Conservation (phyloP, 2,888 invertebrate species). For the Herminia tarsipennalis region DNA sequence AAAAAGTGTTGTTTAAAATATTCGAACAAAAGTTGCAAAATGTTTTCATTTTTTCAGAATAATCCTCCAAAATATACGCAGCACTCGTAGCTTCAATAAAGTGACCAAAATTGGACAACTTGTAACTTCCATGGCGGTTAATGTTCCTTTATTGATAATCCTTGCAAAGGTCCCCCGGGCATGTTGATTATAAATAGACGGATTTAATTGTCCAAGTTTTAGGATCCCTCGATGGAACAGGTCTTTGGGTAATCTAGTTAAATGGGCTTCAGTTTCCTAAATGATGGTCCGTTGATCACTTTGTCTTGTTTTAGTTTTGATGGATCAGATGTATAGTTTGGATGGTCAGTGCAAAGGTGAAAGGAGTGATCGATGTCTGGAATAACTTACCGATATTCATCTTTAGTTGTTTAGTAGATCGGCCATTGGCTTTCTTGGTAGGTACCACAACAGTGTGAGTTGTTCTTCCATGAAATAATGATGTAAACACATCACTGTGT, state of each 20-base stretch:
- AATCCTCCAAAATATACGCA: conserved; percentile 29
- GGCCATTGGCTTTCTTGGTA: too few relatives aligned
- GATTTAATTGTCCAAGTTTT: conserved; percentile 49
- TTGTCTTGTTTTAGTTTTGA: conserved; percentile 15
- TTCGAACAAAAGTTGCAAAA: background rate
- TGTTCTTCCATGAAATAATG: too few relatives aligned
- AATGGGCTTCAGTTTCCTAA: conserved; percentile 32
- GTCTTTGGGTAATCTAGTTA: conserved; percentile 41
- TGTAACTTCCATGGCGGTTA: conserved; percentile 40
- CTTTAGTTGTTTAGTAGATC: too few relatives aligned
- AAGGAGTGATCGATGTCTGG: too few relatives aligned
- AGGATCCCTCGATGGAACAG: conserved; percentile 27
- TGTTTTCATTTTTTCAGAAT: conserved; percentile 27
- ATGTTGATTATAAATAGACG: conserved; percentile 46
- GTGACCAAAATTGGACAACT: conserved; percentile 48
- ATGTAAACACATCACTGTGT: too few relatives aligned
- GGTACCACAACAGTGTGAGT: too few relatives aligned
- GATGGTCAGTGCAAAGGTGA: background rate
- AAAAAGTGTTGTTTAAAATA: too few relatives aligned
- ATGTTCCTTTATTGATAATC: conserved; percentile 50
- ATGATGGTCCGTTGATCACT: conserved; percentile 27
- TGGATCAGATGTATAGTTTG: conserved; percentile 13
- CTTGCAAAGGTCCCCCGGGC: conserved; percentile 30
- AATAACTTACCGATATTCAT: too few relatives aligned
- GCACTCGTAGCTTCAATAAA: conserved; percentile 44